A percentile compares a stretch with the other conserved stretches of the same genome.
phyloP scores from a whole-genome alignment of 2,113 vertebrate species.

The Caloenas nicobarica region DNA sequence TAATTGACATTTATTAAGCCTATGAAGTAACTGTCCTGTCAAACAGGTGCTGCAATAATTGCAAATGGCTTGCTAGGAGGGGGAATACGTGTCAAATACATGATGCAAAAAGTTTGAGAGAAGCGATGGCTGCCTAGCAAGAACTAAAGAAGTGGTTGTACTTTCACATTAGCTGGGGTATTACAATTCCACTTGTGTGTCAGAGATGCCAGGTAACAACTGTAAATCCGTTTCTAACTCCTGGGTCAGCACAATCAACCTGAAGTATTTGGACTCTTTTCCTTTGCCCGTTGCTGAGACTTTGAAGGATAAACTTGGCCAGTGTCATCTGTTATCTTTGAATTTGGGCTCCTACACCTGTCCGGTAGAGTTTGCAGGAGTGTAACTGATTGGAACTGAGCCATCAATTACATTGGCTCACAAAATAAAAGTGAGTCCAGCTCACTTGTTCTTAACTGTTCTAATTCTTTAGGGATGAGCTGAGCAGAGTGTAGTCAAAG shows the following conservation, averaged over 20 bases:
- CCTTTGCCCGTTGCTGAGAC: neutral
- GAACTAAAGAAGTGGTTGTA: neutral
- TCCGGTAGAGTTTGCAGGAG: neutral
- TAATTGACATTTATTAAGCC: neutral
- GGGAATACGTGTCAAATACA: neutral
- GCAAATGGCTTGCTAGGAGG: neutral
- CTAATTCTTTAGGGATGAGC: neutral
- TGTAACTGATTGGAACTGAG: neutral
- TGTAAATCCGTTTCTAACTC: neutral
- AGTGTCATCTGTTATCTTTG: neutral
- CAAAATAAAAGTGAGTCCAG: neutral
- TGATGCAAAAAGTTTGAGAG: neutral
- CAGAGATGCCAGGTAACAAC: neutral
- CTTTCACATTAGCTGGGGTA: neutral
- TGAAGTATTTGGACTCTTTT: neutral
- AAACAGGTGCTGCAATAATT: neutral
- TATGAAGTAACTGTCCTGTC: neutral
- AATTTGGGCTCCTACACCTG: neutral
- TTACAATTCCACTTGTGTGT: neutral
- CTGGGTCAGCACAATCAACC: neutral
- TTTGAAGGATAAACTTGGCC: neutral
- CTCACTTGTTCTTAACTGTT: neutral
- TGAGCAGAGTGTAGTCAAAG: neutral
- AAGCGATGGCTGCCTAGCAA: neutral
- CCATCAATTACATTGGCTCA: neutral